Conservation (phyloP, 2,113 vertebrate species). For the Microtus montanus region DNA sequence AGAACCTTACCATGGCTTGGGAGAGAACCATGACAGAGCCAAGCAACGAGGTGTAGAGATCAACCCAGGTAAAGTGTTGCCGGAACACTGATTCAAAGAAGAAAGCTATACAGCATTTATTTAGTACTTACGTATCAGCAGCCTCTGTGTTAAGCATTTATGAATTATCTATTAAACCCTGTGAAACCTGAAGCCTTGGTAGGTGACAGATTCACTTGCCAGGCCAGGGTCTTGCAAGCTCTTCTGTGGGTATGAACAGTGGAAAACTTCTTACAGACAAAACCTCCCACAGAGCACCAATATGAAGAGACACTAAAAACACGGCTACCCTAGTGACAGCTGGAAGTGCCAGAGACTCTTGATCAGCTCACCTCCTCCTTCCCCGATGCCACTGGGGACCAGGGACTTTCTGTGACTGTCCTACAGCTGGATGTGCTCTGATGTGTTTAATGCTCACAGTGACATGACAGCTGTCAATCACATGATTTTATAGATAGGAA, state of each 20-base stretch:
- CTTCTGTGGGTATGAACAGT: not conserved
- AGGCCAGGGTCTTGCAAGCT: not conserved
- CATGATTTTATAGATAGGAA: slow-evolving; percentile 28
- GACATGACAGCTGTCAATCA: not conserved
- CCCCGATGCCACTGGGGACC: no score
- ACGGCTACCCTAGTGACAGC: not conserved
- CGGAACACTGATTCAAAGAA: not conserved
- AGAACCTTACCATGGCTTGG: not conserved
- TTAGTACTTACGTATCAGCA: not conserved
- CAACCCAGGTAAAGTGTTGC: not conserved
- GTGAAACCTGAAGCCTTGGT: not conserved
- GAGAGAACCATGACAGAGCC: not conserved
- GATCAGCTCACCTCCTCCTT: no score
- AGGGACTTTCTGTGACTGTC: not conserved
- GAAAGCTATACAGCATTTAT: not conserved
- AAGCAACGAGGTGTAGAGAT: not conserved
- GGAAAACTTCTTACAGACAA: not conserved
- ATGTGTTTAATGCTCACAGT: not conserved
- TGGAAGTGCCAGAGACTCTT: not conserved
- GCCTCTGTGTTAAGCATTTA: not conserved
- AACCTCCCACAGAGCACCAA: not conserved
- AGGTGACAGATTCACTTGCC: not conserved
- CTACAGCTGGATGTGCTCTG: not conserved
- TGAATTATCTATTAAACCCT: not conserved
- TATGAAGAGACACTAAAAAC: not conserved